Base-by-base conservation (phyloP, 2,113 vertebrate species). In the Terrapene triunguis region DNA sequence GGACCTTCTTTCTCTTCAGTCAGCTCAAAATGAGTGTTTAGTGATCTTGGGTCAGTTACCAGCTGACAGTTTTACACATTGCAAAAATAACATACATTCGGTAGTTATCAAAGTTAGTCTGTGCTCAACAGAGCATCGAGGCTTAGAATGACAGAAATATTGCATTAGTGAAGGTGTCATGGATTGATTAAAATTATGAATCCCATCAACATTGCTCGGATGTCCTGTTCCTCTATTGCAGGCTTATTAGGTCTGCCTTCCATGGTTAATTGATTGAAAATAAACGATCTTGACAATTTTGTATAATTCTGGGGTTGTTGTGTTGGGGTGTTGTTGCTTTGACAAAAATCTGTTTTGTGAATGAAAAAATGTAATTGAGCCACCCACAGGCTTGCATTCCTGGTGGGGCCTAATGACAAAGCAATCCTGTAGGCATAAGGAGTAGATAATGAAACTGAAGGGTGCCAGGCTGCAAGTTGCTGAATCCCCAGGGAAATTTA, bases 281-380 rank as follows among this genome's bases (percentile, higher is more conserved):
- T 94, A 94, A 97, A 87, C 82, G 90, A 51, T 25, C 16, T 53
- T 89, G 62, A 48, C 57, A 62, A 93, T 86, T 93, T 91, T 65
- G 89, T 96, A 95, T 86, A 84, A 91, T 74, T 48, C 83, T 78
- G 38, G 81, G 69, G 4, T 14, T 16, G 87, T 44, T 44, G 42
- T 84, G 85, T 87, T 51, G 82, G 74, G 85, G 59, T 38, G 72
- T 84, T 54, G 54, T 87, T 95, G 78, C 91, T 94, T 90, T 89
- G 89, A 87, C 88, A 93, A 92, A 95, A 96, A 88, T 82, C 62
- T 8, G 59, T 85, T 96, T 96, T 86, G 50, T 74, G 92, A 89
- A 85, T 47, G 38, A 94, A 85, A 59, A 32, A 87, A 88, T 53
- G 27, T 69, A 53, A 1, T 78, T 89, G 59, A 83, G 65, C 86